Base-by-base conservation (phyloP, 2,797 vertebrate species). In the Phataginus tetradactyla region DNA sequence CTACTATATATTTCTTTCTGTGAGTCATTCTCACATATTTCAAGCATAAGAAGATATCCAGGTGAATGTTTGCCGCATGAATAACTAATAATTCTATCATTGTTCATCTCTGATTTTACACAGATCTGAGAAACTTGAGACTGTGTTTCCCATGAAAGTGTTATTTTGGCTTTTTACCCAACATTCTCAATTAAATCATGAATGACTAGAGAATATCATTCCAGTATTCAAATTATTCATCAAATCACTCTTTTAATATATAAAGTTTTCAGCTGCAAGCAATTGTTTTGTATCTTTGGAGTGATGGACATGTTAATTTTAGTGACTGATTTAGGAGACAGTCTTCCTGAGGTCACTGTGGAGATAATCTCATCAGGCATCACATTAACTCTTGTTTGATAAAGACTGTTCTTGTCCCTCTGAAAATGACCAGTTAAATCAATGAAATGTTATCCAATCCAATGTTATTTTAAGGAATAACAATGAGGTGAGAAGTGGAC, bases 311-410 rank as follows among this genome's bases (percentile, higher is more conserved):
- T 84, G 39, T 80, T 92, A 49, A 86, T 86, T 92, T 96, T 97
- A 96, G 93, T 95, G 79, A 91, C 64, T 86, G 63, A 96, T 94
- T 97, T 94, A 95, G 59, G 91, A 97, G 97, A 94, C 74, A 86
- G 93, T 96, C n/a, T 96, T 96, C 88, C 77, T 71, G 75, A 74
- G 29, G 34, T 96, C 83, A 84, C 77, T 89, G 55, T 92, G 53
- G 72, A 89, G 69, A 94, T 89, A 86, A 94, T 86, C 71, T 95
- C 68, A 86, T 95, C 90, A 92, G 53, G 11, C 39, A 86, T 75
- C 66, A 64, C 69, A 95, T 90, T 93, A 91, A 79, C 20, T 97
- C 49, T 95, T 96, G 95, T 95, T 97, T 55, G 80, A 95, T 96
- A 96, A 97, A 96, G 75, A 96, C 63, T 96, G 96, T 93, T 96